Base-by-base conservation (phyloP, 2,113 vertebrate genomes). In the Spermophilus dauricus region DNA sequence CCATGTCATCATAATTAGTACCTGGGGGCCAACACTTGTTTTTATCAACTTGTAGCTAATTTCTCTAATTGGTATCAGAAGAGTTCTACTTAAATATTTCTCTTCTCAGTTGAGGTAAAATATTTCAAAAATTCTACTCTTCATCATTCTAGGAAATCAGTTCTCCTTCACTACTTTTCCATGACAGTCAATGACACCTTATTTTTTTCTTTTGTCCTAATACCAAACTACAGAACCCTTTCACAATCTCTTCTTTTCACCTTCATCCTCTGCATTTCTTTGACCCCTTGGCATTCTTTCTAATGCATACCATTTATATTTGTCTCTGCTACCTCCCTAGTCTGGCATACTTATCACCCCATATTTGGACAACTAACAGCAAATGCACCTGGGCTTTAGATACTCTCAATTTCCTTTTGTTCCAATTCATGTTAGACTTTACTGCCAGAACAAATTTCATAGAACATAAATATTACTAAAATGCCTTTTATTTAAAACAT, bases 401-500 rank as follows among this genome's bases (percentile, higher is more conserved):
- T 75, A 78, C 39, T 88, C 37, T 83, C 17, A 69, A 48, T 48
- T 80, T 96, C 37, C 67, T 94, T 91, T 87, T 83, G 20, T 22
- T 95, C 42, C 81, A 92, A 48, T 90, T 84, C 12, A 88, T 84
- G 17, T 92, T 72, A 84, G 72, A 32, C 17, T 78, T 75, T 73
- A 17, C n/a, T 90, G 32, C 63, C 42, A 92, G 76, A 84, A 96
- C 22, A 88, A 86, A 32, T 51, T 93, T 58, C 3, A 39, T 63
- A 73, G 92, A 92, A 56, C 37, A 80, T 51, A 92, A 88, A 85
- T 93, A 37, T 82, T 65, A 85, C 20, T 75, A 90, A 90, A 91
- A 53, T 11, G 5, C 2, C 10, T 94, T 90, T 94, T 67, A 45
- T 39, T 95, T 34, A 84, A 95, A 94, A n/a, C 34, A 61, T 16